These are phyloP conservation scores for Coreius guichenoti DNA, from an alignment of 2,797 vertebrate genomes.

Conservation along the genomic window DNA sequence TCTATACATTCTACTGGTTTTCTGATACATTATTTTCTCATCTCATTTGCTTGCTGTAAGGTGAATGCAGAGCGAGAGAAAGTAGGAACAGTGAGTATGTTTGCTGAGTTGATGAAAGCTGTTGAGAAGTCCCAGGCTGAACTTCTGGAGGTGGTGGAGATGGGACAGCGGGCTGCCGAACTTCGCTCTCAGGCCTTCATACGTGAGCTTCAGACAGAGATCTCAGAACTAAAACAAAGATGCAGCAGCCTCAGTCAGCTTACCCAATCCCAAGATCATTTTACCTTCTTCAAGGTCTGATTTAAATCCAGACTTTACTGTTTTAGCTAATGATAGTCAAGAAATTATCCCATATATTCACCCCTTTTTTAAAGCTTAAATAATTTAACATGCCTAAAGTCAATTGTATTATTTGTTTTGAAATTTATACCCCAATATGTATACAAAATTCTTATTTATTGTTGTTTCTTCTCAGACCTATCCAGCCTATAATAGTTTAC, in stretches of 20 bases:
- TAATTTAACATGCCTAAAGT: neutral
- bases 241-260: conserved; percentile 66
- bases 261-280: conserved; percentile 66
- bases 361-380: neutral
- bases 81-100: conserved; percentile 57
- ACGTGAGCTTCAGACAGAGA: conserved; percentile 73
- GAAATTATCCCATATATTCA: neutral
- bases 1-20: neutral
- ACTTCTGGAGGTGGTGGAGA: conserved; percentile 74
- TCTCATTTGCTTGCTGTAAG: conserved; percentile 57
- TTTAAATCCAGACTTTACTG: neutral
- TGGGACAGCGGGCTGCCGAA: conserved; percentile 62
- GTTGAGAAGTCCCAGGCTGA: conserved; percentile 72
- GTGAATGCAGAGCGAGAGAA: conserved; percentile 70
- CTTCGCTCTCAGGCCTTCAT: conserved; percentile 69
- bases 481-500: conserved; percentile 57
- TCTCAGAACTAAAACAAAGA: conserved; percentile 70
- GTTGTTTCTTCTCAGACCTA: conserved; percentile 65
- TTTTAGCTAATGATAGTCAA: neutral
- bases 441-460: neutral
- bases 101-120: conserved; percentile 68
- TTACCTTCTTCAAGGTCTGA: conserved; percentile 73
- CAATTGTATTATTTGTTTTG: neutral
- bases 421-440: neutral
- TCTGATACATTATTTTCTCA: neutral